Base-by-base conservation (phyloP, 2,888 invertebrate genomes). In the Sinopyrophorus schimmeli region DNA sequence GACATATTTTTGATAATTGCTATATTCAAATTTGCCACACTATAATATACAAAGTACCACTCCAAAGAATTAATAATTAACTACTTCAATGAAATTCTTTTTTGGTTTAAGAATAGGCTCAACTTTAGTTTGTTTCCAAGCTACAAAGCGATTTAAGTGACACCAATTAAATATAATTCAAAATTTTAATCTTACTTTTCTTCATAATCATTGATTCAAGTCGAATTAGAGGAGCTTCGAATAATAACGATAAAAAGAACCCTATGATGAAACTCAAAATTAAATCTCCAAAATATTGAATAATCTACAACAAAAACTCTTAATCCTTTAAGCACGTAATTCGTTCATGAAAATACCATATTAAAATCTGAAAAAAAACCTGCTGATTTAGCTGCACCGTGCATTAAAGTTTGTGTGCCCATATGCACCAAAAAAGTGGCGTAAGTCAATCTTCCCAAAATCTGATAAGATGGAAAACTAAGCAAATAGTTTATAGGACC, bases 341-440 rank as follows among this genome's bases (percentile, higher is more conserved):
- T 11, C 26, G 24, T 12, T 30, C 21, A 41, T 54, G 32, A 15
- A 43, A 43, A 38, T 61, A 72, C 72, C 47, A 63, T 54, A 48
- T 54, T 58, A 35, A 66, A 65, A 58, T 70, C 63, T 0, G 66
- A 62, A 44, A 70, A 69, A 41, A 65, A 64, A 18, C 61, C 55
- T 1, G 69, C 58, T 9, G 55, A 53, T 54, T 69, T 67, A 16
- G 57, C 50, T 6, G 64, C 57, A 1, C 64, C 68, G 27, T 61
- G 55, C 42, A 58, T 55, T 32, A 63, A 60, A 31, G 64, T 56
- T 54, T 70, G 68, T 1, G 70, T 42, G 6, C 61, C 55, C 41
- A 69, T 61, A 52, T 73, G 73, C 2, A 66, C 60, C 30, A 74
- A 51, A 57, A 69, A 73, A 21, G 69, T 65, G 7, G 64, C 64